Conservation (phyloP, 2,797 vertebrate genomes). For the Crax fasciolata region DNA sequence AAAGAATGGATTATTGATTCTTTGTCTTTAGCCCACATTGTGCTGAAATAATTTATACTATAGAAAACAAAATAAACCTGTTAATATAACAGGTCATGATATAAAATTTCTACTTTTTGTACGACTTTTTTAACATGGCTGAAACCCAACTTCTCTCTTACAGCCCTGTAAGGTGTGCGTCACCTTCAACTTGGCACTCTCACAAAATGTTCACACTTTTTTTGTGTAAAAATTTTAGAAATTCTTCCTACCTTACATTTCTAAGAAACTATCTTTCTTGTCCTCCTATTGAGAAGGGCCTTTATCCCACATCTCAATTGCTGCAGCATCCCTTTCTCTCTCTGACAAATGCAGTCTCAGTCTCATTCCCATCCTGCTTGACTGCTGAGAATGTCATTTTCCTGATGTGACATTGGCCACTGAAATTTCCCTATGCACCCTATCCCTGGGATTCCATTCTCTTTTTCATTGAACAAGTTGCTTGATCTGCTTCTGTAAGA, state of each 20-base stretch:
- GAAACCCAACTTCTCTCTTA: background rate
- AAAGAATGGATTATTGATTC: background rate
- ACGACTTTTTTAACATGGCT: background rate
- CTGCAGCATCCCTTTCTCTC: background rate
- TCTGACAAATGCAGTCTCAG: background rate
- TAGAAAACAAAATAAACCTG: background rate
- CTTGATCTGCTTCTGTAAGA: background rate
- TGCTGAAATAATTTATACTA: background rate
- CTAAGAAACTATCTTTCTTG: background rate
- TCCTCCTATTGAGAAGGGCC: background rate
- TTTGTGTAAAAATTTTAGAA: background rate
- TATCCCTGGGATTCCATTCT: background rate
- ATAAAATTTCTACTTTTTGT: background rate
- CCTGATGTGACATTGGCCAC: background rate
- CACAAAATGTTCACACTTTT: background rate
- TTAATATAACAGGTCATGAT: background rate
- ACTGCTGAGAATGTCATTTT: background rate
- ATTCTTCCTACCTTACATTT: background rate
- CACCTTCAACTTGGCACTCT: background rate
- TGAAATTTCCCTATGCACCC: accelerated
- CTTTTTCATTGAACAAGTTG: accelerated
- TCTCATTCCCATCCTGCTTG: background rate
- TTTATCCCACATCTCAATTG: background rate
- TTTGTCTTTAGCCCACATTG: background rate
- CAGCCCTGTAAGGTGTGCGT: background rate